A percentile compares a stretch with the other conserved stretches of the same genome.
Evolutionary conservation across 2,888 invertebrate genomes (phyloP).

Genomic region (Idaea straminata): DNA sequence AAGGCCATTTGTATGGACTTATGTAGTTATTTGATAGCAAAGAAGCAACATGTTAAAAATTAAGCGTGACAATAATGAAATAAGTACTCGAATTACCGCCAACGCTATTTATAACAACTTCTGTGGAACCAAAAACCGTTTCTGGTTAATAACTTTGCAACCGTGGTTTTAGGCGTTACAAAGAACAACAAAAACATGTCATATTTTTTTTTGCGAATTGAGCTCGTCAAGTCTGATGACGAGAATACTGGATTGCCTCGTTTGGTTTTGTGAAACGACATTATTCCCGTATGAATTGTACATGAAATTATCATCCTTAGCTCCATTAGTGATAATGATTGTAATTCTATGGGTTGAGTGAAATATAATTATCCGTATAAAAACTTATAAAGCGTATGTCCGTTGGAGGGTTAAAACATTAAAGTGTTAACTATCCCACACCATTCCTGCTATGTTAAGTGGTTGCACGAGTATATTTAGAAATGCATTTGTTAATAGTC

Average conservation of each 20-base stretch:
- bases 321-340: constrained; percentile 16
- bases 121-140: background rate
- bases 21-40: too few relatives aligned
- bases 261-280: constrained; percentile 12
- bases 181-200: constrained; percentile 22
- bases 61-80: too few relatives aligned
- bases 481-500: background rate
- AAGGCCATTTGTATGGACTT: too few relatives aligned
- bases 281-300: constrained; percentile 8
- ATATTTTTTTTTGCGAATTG: constrained; percentile 31
- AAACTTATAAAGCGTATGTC: background rate
- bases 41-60: too few relatives aligned
- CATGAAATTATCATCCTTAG: constrained; percentile 17
- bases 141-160: constrained; percentile 1
- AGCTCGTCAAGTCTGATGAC: constrained; percentile 27
- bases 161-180: constrained; percentile 5
- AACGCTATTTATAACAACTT: too few relatives aligned
- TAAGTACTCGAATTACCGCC: too few relatives aligned
- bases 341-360: constrained; percentile 10
- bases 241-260: constrained; percentile 31
- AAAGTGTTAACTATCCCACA: constrained; percentile 22
- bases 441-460: constrained; percentile 11
- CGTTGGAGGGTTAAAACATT: background rate
- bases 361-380: background rate
- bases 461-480: background rate